Conservation (phyloP, 2,888 invertebrate genomes). For the Pandemis cinnamomeana region DNA sequence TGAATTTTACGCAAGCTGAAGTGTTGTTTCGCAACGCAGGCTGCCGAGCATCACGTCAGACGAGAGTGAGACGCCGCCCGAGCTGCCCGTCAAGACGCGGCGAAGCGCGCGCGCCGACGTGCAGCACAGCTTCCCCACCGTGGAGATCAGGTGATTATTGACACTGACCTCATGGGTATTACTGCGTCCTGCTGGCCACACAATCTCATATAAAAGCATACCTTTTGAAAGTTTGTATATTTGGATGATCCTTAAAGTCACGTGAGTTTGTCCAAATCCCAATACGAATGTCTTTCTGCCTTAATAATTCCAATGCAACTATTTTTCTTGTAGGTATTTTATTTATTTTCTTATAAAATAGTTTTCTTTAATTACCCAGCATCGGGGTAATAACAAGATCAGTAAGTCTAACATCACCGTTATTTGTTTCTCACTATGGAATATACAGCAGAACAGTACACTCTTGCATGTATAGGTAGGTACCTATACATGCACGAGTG, state of each 20-base stretch:
- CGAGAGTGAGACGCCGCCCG: conserved; percentile 84
- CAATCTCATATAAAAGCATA: not conserved
- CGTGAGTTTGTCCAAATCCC: not conserved
- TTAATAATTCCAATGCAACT: not conserved
- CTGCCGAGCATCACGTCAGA: conserved; percentile 78
- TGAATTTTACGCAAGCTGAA: conserved; percentile 23
- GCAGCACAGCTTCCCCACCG: conserved; percentile 76
- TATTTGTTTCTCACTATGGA: conserved; percentile 25
- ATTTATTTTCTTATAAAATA: not conserved
- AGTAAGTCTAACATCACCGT: not conserved
- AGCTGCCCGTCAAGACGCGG: conserved; percentile 85
- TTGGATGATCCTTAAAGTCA: too few species aligned
- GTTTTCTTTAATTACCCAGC: not conserved
- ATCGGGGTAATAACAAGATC: not conserved
- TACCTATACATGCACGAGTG: too few species aligned
- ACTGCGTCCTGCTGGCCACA: conserved; percentile 11
- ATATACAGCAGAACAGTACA: too few species aligned
- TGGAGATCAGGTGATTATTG: conserved; percentile 70
- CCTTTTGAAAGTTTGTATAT: too few species aligned
- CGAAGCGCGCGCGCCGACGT: conserved; percentile 78
- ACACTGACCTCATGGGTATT: conserved; percentile 37
- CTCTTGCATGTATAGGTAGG: not conserved
- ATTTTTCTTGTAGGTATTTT: not conserved
- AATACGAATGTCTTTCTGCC: not conserved
- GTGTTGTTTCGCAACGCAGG: conserved; percentile 48